phyloP scores from a whole-genome alignment of 2,888 invertebrate genomes.

The Macrosoma leucophasiata region DNA sequence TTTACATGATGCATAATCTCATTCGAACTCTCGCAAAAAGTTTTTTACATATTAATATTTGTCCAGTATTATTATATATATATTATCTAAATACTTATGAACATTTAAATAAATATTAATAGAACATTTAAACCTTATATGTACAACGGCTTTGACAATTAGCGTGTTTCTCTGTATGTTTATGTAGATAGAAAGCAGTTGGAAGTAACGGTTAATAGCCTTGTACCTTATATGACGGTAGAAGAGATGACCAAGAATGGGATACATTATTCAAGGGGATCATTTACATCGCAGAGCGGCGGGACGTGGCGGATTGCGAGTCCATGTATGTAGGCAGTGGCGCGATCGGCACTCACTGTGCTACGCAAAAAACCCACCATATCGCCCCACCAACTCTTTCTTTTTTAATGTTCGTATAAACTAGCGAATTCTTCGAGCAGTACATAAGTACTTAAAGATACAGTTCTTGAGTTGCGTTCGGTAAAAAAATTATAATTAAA shows the following conservation, averaged over 20 bases:
- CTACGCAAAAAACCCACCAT: slow-evolving; percentile 61
- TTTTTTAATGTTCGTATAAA: slow-evolving; percentile 46
- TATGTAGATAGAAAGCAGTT: slow-evolving; percentile 52
- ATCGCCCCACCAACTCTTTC: slow-evolving; percentile 52
- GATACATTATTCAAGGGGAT: slow-evolving; percentile 72
- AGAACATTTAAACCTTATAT: too few species aligned
- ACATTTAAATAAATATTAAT: too few species aligned
- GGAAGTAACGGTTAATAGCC: slow-evolving; percentile 63
- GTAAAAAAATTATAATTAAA: too few species aligned
- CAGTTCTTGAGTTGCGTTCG: too few species aligned
- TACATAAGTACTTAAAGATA: slow-evolving; percentile 28
- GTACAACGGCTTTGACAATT: slow-evolving; percentile 27
- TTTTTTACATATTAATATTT: too few species aligned
- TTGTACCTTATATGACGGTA: slow-evolving; percentile 63
- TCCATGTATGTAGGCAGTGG: slow-evolving; percentile 58
- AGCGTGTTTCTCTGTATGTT: slow-evolving; percentile 36
- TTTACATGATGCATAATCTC: too few species aligned
- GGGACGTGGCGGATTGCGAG: slow-evolving; percentile 58
- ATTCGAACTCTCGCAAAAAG: too few species aligned
- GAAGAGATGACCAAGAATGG: slow-evolving; percentile 61
- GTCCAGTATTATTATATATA: too few species aligned
- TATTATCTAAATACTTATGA: too few species aligned
- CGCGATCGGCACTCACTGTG: slow-evolving; percentile 51
- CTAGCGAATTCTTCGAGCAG: slow-evolving; percentile 29
- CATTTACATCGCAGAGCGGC: slow-evolving; percentile 66